Conservation (phyloP, 2,888 invertebrate species). For the Meloe dianella region DNA sequence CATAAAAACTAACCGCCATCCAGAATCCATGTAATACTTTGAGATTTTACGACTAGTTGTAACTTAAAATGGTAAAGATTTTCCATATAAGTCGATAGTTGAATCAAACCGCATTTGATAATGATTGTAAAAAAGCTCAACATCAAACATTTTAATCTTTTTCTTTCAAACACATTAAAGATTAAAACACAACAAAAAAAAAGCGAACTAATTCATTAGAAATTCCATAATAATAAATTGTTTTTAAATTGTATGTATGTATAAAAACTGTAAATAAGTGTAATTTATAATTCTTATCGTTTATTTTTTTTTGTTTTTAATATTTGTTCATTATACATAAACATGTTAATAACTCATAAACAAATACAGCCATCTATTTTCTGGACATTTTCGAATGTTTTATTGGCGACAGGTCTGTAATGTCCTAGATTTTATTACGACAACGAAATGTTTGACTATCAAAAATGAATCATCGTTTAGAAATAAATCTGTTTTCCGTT, state of each 20-base stretch:
- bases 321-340: not conserved
- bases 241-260: not conserved
- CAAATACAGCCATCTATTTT: not conserved
- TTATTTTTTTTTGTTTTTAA: not conserved
- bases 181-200: not conserved
- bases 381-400: not conserved
- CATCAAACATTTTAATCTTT: not conserved
- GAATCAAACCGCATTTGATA: not conserved
- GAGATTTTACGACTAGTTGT: conserved; percentile 30
- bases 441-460: not conserved
- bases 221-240: not conserved
- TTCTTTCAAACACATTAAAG: not conserved
- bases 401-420: not conserved
- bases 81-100: conserved; percentile 28
- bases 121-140: not conserved
- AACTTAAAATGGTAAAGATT: conserved; percentile 31
- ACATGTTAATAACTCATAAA: not conserved
- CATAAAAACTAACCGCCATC: conserved; percentile 27
- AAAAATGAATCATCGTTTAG: conserved; percentile 4
- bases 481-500: not conserved
- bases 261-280: not conserved
- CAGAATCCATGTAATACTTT: conserved; percentile 25
- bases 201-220: not conserved
- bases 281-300: not conserved
- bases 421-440: conserved; percentile 8